Evolutionary conservation across 2,888 invertebrate genomes (phyloP).

Genomic region (Ennomos erosarius): DNA sequence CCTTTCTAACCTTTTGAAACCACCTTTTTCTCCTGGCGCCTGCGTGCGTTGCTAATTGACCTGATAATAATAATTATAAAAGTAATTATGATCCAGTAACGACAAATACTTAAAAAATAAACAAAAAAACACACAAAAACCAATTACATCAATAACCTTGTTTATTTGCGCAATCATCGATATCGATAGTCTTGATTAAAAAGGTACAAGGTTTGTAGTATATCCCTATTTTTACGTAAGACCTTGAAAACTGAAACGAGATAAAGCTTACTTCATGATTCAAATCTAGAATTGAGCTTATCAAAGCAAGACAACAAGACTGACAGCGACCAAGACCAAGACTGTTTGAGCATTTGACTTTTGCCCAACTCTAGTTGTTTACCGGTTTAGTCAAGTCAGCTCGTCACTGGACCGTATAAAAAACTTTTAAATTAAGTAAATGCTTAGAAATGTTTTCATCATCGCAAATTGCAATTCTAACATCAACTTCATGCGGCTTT

Average conservation of each 20-base stretch:
- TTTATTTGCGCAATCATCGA: too few species aligned
- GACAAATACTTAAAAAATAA: too few species aligned
- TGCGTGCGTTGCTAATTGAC: constrained; percentile 49
- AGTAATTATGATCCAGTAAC: constrained; percentile 5
- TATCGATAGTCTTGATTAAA: too few species aligned
- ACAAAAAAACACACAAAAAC: too few species aligned
- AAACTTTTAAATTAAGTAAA: constrained; percentile 43
- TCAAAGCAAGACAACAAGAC: neutral
- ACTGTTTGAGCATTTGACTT: neutral
- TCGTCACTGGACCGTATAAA: constrained; percentile 32
- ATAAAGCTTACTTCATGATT: too few species aligned
- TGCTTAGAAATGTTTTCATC: constrained; percentile 43
- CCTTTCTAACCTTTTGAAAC: constrained; percentile 37
- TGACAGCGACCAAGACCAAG: neutral
- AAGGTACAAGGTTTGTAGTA: too few species aligned
- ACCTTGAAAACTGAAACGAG: too few species aligned
- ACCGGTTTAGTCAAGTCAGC: constrained; percentile 19
- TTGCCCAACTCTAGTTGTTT: neutral
- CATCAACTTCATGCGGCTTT: constrained; percentile 23
- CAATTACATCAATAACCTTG: too few species aligned
- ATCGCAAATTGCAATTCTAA: constrained; percentile 16
- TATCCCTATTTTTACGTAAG: too few species aligned
- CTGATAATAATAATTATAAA: neutral
- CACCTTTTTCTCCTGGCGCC: constrained; percentile 52
- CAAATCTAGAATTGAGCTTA: too few species aligned